These are phyloP conservation scores for Nyctereutes procyonoides DNA, from an alignment of 2,113 vertebrate species.

Conservation along the genomic window DNA sequence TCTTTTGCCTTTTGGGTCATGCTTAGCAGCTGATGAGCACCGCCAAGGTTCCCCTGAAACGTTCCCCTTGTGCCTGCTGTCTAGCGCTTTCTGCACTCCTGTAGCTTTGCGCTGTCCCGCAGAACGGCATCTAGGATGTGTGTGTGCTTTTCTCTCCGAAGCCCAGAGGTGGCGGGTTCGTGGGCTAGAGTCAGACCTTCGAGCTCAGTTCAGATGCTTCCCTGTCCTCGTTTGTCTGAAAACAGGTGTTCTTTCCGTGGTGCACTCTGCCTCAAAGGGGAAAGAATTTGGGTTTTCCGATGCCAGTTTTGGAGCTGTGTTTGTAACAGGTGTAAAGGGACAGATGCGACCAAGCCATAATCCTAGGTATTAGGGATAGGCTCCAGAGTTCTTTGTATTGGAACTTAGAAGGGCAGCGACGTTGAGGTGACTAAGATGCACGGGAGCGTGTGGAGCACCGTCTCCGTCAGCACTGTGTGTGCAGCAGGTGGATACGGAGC, in stretches of 20 bases:
- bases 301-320: neutral
- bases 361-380: neutral
- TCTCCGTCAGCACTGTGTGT: rapidly evolving
- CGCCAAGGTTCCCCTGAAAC: rapidly evolving
- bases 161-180: neutral
- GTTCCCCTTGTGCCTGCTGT: rapidly evolving
- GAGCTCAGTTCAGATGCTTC: neutral
- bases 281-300: neutral
- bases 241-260: neutral
- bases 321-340: neutral
- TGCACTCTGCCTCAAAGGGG: neutral
- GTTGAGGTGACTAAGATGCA: rapidly evolving
- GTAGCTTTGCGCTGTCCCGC: rapidly evolving
- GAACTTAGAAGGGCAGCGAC: rapidly evolving
- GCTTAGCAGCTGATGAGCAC: neutral
- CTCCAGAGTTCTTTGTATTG: rapidly evolving
- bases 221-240: no score
- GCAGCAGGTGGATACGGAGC: rapidly evolving
- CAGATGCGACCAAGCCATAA: neutral
- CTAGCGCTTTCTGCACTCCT: rapidly evolving
- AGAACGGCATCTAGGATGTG: rapidly evolving
- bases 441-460: rapidly evolving
- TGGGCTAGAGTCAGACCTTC: neutral
- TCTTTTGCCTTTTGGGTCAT: neutral
- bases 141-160: rapidly evolving